phyloP scores from a whole-genome alignment of 2,888 invertebrate genomes.

The Caenorhabditis panamensis region DNA sequence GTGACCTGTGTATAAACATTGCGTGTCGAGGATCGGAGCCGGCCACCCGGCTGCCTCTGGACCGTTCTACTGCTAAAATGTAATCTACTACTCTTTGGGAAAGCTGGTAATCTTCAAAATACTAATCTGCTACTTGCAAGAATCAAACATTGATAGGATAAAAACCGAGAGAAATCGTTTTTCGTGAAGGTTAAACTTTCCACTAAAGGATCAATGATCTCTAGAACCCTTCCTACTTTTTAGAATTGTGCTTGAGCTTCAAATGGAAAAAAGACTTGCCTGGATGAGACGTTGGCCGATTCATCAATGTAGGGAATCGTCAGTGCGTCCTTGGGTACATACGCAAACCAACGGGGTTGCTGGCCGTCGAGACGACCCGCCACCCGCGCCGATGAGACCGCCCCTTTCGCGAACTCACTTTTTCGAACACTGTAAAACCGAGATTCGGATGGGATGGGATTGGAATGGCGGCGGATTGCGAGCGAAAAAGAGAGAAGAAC shows the following conservation, averaged over 20 bases:
- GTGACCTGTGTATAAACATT: slow-evolving; percentile 31
- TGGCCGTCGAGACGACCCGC: slow-evolving; percentile 55
- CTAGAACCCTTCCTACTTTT: not conserved
- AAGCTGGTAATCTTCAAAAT: no score
- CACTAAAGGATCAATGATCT: not conserved
- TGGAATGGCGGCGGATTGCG: not conserved
- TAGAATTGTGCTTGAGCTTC: not conserved
- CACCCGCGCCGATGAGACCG: slow-evolving; percentile 55
- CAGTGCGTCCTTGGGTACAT: slow-evolving; percentile 73
- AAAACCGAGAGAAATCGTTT: not conserved
- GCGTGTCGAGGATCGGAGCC: slow-evolving; percentile 10
- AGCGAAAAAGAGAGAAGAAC: not conserved
- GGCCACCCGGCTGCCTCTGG: not conserved
- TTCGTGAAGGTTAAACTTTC: no score
- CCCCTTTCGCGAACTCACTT: slow-evolving; percentile 65
- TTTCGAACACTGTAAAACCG: slow-evolving; percentile 62
- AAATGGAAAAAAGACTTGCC: slow-evolving; percentile 41
- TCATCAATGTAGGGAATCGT: slow-evolving; percentile 76
- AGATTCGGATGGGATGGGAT: slow-evolving; percentile 11
- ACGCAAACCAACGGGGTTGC: slow-evolving; percentile 71
- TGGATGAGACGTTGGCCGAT: slow-evolving; percentile 64
- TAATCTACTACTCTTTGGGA: no score
- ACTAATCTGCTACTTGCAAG: no score
- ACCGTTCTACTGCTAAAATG: no score
- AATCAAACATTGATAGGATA: not conserved